Percentiles rank a stretch among this genome's conserved stretches.
phyloP scores from a whole-genome alignment of 2,888 invertebrate species.

The Thumatha senex region DNA sequence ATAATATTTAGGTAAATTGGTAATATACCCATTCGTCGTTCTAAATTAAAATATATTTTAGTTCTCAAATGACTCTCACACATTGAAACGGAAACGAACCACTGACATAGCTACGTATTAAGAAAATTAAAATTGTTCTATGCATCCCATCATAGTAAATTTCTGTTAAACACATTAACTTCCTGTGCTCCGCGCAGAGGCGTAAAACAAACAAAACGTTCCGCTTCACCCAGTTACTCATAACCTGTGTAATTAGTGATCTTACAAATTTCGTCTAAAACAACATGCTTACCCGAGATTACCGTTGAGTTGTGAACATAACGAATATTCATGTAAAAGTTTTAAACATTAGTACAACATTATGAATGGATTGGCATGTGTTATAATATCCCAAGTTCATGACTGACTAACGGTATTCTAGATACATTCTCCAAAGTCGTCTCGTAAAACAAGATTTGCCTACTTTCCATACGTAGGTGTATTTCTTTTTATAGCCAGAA shows the following conservation, averaged over 20 bases:
- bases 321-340: conserved; percentile 55
- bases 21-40: too few relatives aligned
- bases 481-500: conserved; percentile 29
- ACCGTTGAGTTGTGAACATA: conserved; percentile 39
- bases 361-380: conserved; percentile 48
- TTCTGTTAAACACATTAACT: too few relatives aligned
- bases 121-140: too few relatives aligned
- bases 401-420: conserved; percentile 38
- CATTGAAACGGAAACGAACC: too few relatives aligned
- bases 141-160: too few relatives aligned
- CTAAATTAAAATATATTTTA: too few relatives aligned
- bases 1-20: too few relatives aligned
- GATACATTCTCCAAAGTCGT: conserved; percentile 35
- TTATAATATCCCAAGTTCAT: conserved; percentile 42
- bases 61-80: too few relatives aligned
- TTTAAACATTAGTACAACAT: conserved; percentile 46
- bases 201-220: conserved; percentile 24
- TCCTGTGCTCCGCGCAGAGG: too few relatives aligned
- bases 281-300: conserved; percentile 41
- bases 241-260: conserved; percentile 59
- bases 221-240: conserved; percentile 63
- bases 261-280: conserved; percentile 36
- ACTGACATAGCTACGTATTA: too few relatives aligned
- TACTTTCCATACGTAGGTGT: conserved; percentile 42
- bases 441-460: conserved; percentile 39